Percentiles rank a stretch among this genome's conserved stretches.
These are phyloP conservation scores for Hydraecia micacea DNA, from an alignment of 2,888 invertebrate genomes.

Conservation along the genomic window DNA sequence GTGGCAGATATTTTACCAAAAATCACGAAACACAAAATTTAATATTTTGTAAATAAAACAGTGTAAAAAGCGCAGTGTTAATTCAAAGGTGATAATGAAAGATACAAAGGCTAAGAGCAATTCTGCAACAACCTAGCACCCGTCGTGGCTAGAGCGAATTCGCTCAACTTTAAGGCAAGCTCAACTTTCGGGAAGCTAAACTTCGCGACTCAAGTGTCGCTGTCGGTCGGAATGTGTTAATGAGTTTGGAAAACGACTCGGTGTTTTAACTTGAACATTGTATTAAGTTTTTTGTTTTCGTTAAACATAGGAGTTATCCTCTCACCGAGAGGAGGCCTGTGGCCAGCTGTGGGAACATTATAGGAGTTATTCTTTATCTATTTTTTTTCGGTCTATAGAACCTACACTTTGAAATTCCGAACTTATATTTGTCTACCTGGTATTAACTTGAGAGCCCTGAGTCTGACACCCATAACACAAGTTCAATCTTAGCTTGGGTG, in stretches of 20 bases:
- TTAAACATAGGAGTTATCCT: conserved; percentile 4
- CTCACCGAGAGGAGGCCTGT: no score
- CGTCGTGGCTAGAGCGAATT: conserved; percentile 36
- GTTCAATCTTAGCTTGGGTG: no score
- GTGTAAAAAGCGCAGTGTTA: neutral
- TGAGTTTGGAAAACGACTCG: conserved; percentile 50
- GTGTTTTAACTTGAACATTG: conserved; percentile 34
- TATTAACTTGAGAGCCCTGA: no score
- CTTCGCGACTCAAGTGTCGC: conserved; percentile 52
- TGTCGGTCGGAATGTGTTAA: conserved; percentile 46
- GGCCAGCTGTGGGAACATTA: no score
- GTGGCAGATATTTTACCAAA: neutral
- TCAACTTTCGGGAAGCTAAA: conserved; percentile 36
- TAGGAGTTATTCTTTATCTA: no score
- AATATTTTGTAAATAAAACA: neutral
- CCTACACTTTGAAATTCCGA: no score
- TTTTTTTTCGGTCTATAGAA: no score
- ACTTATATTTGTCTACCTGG: no score
- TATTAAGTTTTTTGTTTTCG: conserved; percentile 16
- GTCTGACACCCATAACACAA: no score
- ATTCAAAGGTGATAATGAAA: conserved; percentile 16
- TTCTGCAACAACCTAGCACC: conserved; percentile 26
- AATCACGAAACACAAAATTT: neutral
- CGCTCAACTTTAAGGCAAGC: conserved; percentile 38
- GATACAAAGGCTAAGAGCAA: conserved; percentile 5